Percentiles rank a stretch among this genome's conserved stretches.
These are phyloP conservation scores for Seriola aureovittata DNA, from an alignment of 2,113 vertebrate genomes.

Conservation along the genomic window DNA sequence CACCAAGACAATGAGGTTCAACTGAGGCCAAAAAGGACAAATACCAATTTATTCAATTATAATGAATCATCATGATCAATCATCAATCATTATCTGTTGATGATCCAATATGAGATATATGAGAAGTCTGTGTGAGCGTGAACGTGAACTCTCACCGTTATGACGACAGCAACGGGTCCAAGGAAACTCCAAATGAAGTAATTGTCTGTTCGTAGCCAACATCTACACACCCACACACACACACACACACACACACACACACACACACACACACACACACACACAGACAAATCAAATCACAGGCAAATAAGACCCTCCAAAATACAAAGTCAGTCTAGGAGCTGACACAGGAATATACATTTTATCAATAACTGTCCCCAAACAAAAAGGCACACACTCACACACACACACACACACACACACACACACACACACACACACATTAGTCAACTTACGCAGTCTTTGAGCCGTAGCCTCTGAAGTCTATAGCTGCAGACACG, in stretches of 20 bases:
- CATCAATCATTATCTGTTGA: background rate
- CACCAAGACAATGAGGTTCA: slow-evolving; percentile 93
- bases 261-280: slow-evolving; percentile 34
- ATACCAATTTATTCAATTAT: background rate
- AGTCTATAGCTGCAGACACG: slow-evolving; percentile 93
- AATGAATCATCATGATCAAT: background rate
- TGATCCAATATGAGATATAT: background rate
- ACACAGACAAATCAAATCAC: slow-evolving; percentile 20
- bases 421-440: slow-evolving; percentile 30
- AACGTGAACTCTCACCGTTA: slow-evolving; percentile 86
- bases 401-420: background rate
- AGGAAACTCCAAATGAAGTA: slow-evolving; percentile 97
- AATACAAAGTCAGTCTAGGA: background rate
- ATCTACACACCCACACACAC: slow-evolving; percentile 79
- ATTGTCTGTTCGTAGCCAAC: slow-evolving; percentile 93
- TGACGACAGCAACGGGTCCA: slow-evolving; percentile 90
- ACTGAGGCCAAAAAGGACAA: slow-evolving; percentile 73
- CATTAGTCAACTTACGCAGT: slow-evolving; percentile 85
- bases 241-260: slow-evolving; percentile 43
- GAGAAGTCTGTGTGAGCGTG: background rate
- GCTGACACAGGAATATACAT: background rate
- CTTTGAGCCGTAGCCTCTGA: slow-evolving; percentile 92
- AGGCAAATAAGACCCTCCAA: background rate
- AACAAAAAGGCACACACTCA: background rate
- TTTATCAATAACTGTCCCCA: background rate